Base-by-base conservation (phyloP, 2,888 invertebrate species). In the Stenurella melanura region DNA sequence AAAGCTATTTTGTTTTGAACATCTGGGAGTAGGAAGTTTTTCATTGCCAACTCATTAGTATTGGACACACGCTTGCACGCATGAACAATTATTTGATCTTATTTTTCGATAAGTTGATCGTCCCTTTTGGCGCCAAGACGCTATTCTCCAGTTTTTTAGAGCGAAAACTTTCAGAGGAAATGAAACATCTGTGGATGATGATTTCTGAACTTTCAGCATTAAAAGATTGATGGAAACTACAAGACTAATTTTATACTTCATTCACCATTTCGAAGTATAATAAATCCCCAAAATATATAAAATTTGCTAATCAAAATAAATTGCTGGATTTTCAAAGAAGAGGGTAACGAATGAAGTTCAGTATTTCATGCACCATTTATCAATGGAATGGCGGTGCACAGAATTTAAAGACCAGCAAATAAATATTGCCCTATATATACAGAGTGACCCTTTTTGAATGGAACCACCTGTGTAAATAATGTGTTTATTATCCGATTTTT, bases 1-100 rank as follows among this genome's bases (percentile, higher is more conserved):
- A 69, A 57, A 57, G 26, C 30, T 15, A 69, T 57, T 68, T 69
- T 57, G 57, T 69, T 58, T 69, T 69, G 30, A 57, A 69, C 57
- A 58, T 58, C 56, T 54, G 56, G 56, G 30, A 38, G 4, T 9
- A 30, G n/a, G 19, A 69, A 69, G 69, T 69, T 69, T 58, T 57
- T 42, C 72, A 69, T 73, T 71, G 69, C 66, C 68, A 70, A 60
- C 21, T 74, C 73, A 71, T 78, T 74, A 78, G 75, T 75, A 76
- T 75, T 78, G 73, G 61, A 64, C 70, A 71, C 75, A 78, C 78
- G 71, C 56, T 56, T 68, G 67, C 73, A 67, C 74, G 73, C 78
- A 78, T 67, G 74, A 68, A 76, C 78, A 78, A 78, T 78, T 75
- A 74, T 67, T 72, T 68, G 71, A 78, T 76, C 74, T 76, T 76